Evolutionary conservation across 2,888 invertebrate genomes (phyloP).

Genomic region (Drosophila antonietae): DNA sequence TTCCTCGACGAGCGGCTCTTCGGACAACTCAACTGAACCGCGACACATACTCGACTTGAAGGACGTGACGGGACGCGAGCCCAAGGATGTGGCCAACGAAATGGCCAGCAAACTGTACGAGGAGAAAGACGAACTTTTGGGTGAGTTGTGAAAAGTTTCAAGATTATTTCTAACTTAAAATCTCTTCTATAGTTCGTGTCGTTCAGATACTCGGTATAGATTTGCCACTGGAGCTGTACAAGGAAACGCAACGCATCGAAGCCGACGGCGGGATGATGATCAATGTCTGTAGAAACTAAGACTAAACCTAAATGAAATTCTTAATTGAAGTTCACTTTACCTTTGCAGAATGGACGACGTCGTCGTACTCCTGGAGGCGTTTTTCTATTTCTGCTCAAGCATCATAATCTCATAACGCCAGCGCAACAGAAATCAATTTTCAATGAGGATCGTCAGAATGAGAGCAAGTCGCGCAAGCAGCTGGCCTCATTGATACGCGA

Average conservation of each 20-base stretch:
- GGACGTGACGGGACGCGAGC: slow-evolving; percentile 81
- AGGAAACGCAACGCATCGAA: slow-evolving; percentile 93
- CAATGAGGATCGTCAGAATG: slow-evolving; percentile 87
- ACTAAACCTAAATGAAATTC: background rate
- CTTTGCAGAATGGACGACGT: slow-evolving; percentile 88
- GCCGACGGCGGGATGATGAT: slow-evolving; percentile 94
- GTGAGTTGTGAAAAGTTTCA: slow-evolving; percentile 85
- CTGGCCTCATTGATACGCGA: slow-evolving; percentile 86
- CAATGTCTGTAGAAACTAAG: slow-evolving; percentile 86
- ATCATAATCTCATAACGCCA: slow-evolving; percentile 88
- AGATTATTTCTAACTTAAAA: background rate
- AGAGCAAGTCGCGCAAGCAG: slow-evolving; percentile 86
- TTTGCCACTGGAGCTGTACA: slow-evolving; percentile 90
- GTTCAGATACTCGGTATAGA: slow-evolving; percentile 90
- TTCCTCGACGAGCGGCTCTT: slow-evolving; percentile 85
- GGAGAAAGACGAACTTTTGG: slow-evolving; percentile 89
- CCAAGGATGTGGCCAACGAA: slow-evolving; percentile 87
- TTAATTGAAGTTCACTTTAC: background rate
- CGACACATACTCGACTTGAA: slow-evolving; percentile 87
- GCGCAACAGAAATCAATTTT: slow-evolving; percentile 90
- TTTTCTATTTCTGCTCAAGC: slow-evolving; percentile 92
- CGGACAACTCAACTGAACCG: slow-evolving; percentile 84
- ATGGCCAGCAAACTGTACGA: slow-evolving; percentile 90
- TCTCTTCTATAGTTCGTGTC: slow-evolving; percentile 86
- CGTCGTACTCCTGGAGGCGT: slow-evolving; percentile 95